Evolutionary conservation across 2,888 invertebrate genomes (phyloP), one percentile per base, ranked within the genome.

Genomic region (Suillia variegata): DNA sequence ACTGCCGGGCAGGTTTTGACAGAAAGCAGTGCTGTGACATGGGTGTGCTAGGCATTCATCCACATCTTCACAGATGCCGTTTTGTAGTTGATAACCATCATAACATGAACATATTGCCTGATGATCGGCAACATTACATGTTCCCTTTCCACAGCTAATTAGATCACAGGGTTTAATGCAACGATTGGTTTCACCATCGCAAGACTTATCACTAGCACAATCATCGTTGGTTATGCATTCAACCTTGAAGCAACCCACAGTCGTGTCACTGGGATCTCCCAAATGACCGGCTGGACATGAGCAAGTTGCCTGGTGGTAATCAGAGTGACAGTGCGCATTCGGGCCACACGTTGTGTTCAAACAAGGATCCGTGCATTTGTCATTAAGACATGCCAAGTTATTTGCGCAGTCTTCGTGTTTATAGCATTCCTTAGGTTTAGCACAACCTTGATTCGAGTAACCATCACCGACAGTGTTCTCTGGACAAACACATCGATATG

Each of bases 181-280:
- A 81, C 92, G 93, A 78, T 93, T 92, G 53, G 84, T 88, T 69
- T 86, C 86, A 2, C 82, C 79, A 73, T 93, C 90, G 74, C 95
- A 95, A 67, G 87, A 87, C 79, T 90, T 91, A 63, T 92, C 90
- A 31, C 75, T 80, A 2, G 89, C 82, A 74, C 95, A 95, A 68
- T 94, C 93, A 38, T 86, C 85, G 75, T 91, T 87, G 47, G 87
- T 87, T 1, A 91, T 83, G 80, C 95, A 96, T 82, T 95, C 94
- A 2, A 94, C 95, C 82, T 91, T 92, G 78, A 93, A 94, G 75
- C 94, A 95, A 33, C 95, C 95, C 54, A 93, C 85, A 54, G 85
- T 86, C 56, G 84, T 83, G 73, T 93, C 92, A 57, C 86, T 85
- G 3, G 93, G 89, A 83, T 94, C 93, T 8, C 95, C 95, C 26